Evolutionary conservation across 2,888 invertebrate genomes (phyloP), one percentile per base, ranked within the genome.

Genomic region (Phengaris arion): DNA sequence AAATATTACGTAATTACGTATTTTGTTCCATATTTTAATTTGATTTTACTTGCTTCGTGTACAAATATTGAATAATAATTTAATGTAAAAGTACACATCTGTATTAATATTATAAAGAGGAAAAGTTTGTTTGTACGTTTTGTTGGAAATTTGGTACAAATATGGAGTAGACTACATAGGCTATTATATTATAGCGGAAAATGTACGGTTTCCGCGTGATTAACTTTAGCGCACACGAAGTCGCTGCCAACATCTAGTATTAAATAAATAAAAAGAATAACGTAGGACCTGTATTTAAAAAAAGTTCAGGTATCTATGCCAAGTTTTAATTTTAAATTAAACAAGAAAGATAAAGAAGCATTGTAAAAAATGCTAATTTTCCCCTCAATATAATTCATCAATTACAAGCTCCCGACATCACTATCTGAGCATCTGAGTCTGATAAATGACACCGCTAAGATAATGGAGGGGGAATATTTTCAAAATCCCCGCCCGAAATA

Each of bases 361-460:
- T 22, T 51, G 22, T 7, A 72, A 13, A 72, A 72, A 52, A 72
- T 72, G 72, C 22, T 72, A 72, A 72, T 52, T 72, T 51, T 51
- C 15, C 13, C 10, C 22, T 72, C 51, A 72, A 72, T 72, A 70
- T 54, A 72, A 72, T 72, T 54, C 54, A 72, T 72, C 72, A 72
- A 72, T 72, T 70, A 70, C 51, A 22, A 48, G 22, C 52, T 64
- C 72, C 54, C 54, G 72, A 72, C 51, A 70, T 51, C 72, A 72
- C 72, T 72, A 72, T 72, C 72, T 54, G 72, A 70, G 70, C 22
- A 72, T 72, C 72, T 51, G 72, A 54, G 52, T 68, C 54, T 87
- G 86, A 89, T 85, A 87, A 90, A 88, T 82, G 85, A 87, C 82
- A 81, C 81, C 74, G 80, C 81, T 82, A 82, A 86, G 84, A 86